A percentile compares a stretch with the other conserved stretches of the same genome.
These are phyloP conservation scores for Catostylus mosaicus DNA, from an alignment of 30 jellyfish, hydroid and myxozoan genomes.

Conservation along the genomic window DNA sequence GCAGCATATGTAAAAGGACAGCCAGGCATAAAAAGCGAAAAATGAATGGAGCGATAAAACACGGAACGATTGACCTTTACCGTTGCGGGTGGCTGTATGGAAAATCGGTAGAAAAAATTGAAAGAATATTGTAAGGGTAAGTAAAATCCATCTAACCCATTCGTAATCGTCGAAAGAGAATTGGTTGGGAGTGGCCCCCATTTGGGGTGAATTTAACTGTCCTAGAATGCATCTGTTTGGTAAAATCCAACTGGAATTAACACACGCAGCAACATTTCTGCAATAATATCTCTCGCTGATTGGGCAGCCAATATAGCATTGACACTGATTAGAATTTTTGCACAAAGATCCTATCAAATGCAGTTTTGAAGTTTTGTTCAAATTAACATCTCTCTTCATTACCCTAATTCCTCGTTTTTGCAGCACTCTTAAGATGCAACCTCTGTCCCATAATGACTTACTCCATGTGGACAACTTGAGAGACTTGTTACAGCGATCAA, in stretches of 20 bases:
- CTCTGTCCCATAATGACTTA: too few relatives aligned
- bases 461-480: too few relatives aligned
- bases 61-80: neutral
- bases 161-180: constrained; percentile 2
- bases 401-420: too few relatives aligned
- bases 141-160: neutral
- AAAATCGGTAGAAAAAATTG: neutral
- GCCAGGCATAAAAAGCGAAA: neutral
- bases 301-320: neutral
- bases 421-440: too few relatives aligned
- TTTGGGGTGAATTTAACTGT: neutral
- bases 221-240: neutral
- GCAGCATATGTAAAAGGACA: constrained; percentile 4
- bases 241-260: neutral
- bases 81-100: neutral
- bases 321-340: neutral
- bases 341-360: neutral
- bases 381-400: too few relatives aligned
- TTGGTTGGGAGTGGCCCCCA: neutral
- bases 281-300: neutral
- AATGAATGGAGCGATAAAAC: constrained; percentile 6
- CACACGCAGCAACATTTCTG: neutral
- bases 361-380: too few relatives aligned
- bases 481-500: too few relatives aligned
- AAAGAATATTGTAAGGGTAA: neutral